These are phyloP conservation scores for Scaptomyza montana DNA, from an alignment of 1,140 invertebrate genomes.

Conservation along the genomic window DNA sequence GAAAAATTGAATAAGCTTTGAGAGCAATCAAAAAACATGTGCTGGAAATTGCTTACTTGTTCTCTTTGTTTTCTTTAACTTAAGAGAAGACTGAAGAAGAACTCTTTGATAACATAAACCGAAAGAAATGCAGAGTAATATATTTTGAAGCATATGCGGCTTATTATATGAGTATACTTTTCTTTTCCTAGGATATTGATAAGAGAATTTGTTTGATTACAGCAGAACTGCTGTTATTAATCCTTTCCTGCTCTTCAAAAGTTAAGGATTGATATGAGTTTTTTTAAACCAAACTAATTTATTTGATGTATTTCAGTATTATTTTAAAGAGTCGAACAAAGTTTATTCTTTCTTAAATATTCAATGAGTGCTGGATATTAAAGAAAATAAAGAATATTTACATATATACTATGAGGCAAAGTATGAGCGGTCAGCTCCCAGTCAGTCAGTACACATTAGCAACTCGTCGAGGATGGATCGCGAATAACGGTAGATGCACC, in stretches of 20 bases:
- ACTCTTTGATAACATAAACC: not conserved
- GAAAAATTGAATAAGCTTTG: constrained; percentile 2
- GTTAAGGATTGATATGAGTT: too few relatives aligned
- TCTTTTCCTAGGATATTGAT: not conserved
- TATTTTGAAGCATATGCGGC: too few relatives aligned
- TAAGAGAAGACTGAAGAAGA: not conserved
- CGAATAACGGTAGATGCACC: constrained; percentile 32
- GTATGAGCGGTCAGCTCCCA: constrained; percentile 11
- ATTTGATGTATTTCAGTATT: too few relatives aligned
- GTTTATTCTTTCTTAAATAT: not conserved
- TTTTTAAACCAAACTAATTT: too few relatives aligned
- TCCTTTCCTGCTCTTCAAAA: too few relatives aligned
- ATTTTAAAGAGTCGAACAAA: too few relatives aligned
- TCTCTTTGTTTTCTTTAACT: not conserved
- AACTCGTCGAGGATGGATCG: constrained; percentile 48
- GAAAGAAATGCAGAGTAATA: not conserved
- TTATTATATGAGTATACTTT: not conserved
- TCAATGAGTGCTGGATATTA: constrained; percentile 7
- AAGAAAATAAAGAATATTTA: not conserved
- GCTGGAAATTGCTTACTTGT: not conserved
- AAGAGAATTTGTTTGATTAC: not conserved
- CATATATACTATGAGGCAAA: constrained; percentile 20
- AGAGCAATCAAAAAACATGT: not conserved
- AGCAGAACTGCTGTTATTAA: not conserved
- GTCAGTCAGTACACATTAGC: constrained; percentile 60